Evolutionary conservation across 2,797 vertebrate genomes (phyloP), one percentile per base, ranked within the genome.

Genomic region (Poeciliopsis infans): DNA sequence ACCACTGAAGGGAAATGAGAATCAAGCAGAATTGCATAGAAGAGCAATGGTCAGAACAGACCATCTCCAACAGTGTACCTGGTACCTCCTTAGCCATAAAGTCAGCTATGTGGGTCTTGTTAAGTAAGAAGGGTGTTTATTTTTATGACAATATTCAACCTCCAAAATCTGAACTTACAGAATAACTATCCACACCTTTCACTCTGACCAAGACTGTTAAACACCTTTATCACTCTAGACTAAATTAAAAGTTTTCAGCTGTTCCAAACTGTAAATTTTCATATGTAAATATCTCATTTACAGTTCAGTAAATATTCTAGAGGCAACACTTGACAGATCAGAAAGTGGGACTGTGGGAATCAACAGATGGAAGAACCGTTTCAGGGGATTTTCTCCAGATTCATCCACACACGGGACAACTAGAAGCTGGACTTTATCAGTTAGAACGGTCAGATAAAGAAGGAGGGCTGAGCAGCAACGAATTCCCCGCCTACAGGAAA

Each of bases 401-500:
- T 41, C 64, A 41, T 13, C 7, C 31, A 33, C 61, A 18, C 59
- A 23, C 64, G 5, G 31, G n/a, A 2, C 59, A 31, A 36, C 31
- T 31, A 12, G 64, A 36, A 68, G 33, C 23, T 39, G 64, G 36
- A 41, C 64, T 41, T 66, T 2, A 23, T 39, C 61, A 66, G 31
- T 61, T 7, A 39, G 36, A 20, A 11, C 64, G n/a, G 64, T 68
- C 36, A 5, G 41, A n/a, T 6, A 61, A n/a, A 13, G 61, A n/a
- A 13, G 61, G 73, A n/a, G 78, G 74, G 64, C 55, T 3, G 71
- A 61, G 70, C 84, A 31, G 79, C 77, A 82, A 69, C 59, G 46
- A 31, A 45, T 1, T 46, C 79, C 61, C 82, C n/a, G 86, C 82
- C 79, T 36, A 78, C 88, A 61, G 92, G 90, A 93, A 89, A 28